A percentile compares a stretch with the other conserved stretches of the same genome.
Evolutionary conservation across 2,113 vertebrate species (phyloP).

Genomic region (Ptyas mucosa): DNA sequence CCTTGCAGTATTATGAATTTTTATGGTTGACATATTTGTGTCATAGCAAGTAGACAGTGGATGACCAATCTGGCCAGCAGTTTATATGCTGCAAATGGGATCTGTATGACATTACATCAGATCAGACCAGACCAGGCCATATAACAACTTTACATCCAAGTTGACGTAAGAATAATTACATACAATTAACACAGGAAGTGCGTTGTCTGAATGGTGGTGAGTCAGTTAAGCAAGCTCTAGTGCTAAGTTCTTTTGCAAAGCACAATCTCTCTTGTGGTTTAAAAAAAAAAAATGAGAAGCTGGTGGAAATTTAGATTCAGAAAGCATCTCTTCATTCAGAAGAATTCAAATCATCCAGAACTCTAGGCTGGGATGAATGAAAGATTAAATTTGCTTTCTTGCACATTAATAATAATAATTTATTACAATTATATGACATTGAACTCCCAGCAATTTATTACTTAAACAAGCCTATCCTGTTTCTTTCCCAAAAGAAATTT

Average conservation of each 20-base stretch:
- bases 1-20: no score
- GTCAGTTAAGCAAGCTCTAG: not conserved
- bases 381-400: not conserved
- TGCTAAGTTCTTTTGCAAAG: not conserved
- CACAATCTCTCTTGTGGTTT: not conserved
- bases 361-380: not conserved
- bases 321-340: not conserved
- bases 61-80: not conserved
- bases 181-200: not conserved
- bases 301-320: not conserved
- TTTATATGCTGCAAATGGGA: not conserved
- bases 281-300: not conserved
- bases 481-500: not conserved
- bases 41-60: not conserved
- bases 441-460: not conserved
- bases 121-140: not conserved
- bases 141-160: not conserved
- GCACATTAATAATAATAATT: not conserved
- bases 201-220: not conserved
- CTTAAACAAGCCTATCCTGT: not conserved
- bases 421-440: not conserved
- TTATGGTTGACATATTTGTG: not conserved
- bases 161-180: not conserved
- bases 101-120: not conserved
- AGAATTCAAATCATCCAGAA: not conserved